Evolutionary conservation across 2,113 vertebrate species (phyloP), one percentile per base, ranked within the genome.

Genomic region (Poeciliopsis occidentalis): DNA sequence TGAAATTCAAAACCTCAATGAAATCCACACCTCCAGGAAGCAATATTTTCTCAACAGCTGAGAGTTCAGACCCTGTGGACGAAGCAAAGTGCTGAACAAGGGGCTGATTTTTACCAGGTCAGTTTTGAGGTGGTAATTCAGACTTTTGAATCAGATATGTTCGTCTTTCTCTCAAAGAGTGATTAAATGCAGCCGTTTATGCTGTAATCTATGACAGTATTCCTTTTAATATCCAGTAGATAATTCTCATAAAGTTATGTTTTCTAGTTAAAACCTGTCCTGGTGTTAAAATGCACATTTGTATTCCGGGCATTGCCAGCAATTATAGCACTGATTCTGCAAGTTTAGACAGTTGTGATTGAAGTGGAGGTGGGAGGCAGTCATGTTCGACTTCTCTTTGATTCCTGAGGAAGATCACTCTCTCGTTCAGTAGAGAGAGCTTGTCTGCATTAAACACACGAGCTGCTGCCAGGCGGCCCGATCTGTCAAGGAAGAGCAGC

Each of bases 401-500:
- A 78, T 85, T 86, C 67, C 81, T 79, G 66, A 82, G 80, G 78
- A 27, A 84, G 78, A 27, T 60, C 70, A 79, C 81, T 75, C 78
- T 80, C 31, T 79, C 51, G 69, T 34, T 79, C 80, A 74, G 73
- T 83, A 79, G 81, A 71, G 47, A 85, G 82, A 81, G 79, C 81
- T 65, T 31, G 74, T 85, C 81, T 84, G 71, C 73, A 71, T 86
- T 75, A 76, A 83, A 80, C 73, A 77, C 76, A 70, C n/a, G 69
- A 82, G 83, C 69, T 75, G 78, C 81, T 85, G 80, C 79, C 73
- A 82, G 90, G 66, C 71, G 66, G 76, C 65, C 66, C 69, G 24
- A 69, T 79, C 78, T 79, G 78, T 90, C 81, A 82, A 79, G 86
- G 69, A 79, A 84, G 85, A 88, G 81, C 60, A 72, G 39, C 1